Percentiles rank a stretch among this genome's conserved stretches.
phyloP scores from a whole-genome alignment of 2,797 vertebrate species.

The Coilia nasus region DNA sequence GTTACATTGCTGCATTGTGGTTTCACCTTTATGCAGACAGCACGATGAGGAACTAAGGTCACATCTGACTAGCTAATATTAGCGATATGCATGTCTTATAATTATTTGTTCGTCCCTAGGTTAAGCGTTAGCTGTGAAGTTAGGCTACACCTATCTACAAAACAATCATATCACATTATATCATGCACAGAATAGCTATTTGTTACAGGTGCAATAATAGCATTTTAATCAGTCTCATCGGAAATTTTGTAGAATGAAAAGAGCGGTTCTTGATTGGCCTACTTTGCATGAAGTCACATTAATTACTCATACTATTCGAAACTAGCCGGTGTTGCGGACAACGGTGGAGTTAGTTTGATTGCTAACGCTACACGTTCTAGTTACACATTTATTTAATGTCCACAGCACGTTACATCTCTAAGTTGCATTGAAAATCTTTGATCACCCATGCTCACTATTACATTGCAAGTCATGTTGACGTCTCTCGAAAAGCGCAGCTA shows the following conservation, averaged over 20 bases:
- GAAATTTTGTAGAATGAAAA: neutral
- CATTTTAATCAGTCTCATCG: neutral
- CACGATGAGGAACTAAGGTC: neutral
- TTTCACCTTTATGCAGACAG: neutral
- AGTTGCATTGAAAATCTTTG: neutral
- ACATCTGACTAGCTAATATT: neutral
- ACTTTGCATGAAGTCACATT: neutral
- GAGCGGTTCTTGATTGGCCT: neutral
- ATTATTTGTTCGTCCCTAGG: neutral
- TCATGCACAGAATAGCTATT: neutral
- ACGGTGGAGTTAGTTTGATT: neutral
- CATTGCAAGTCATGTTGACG: slow-evolving; percentile 16
- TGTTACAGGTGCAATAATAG: neutral
- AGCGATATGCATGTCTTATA: neutral
- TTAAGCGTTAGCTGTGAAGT: neutral
- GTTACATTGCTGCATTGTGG: neutral
- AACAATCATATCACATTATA: neutral
- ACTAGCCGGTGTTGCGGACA: neutral
- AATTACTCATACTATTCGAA: neutral
- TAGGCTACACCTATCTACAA: neutral
- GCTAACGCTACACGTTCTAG: too few species aligned
- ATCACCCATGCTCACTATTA: neutral
- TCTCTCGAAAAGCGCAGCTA: neutral
- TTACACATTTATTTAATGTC: too few species aligned
- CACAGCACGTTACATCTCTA: too few species aligned